Conservation (phyloP, 30 jellyfish, hydroid and myxozoan genomes). For the Clytia hemisphaerica region DNA sequence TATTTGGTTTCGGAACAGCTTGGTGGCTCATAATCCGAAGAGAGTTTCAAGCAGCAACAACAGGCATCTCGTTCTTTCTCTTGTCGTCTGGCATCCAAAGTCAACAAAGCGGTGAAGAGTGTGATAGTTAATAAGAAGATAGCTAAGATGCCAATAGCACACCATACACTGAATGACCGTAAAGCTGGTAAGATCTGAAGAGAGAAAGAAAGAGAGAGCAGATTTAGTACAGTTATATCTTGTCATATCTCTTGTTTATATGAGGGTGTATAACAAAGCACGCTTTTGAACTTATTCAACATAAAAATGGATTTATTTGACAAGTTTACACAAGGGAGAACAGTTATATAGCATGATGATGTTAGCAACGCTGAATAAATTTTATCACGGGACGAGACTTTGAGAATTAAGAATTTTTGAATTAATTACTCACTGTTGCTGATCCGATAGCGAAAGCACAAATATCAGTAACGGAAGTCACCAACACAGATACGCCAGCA, state of each 20-base stretch:
- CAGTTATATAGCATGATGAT: too few relatives aligned
- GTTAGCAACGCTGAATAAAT: too few relatives aligned
- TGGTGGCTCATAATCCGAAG: slow-evolving; percentile 41
- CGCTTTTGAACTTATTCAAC: too few relatives aligned
- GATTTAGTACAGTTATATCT: too few relatives aligned
- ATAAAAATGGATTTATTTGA: too few relatives aligned
- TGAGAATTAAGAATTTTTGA: too few relatives aligned
- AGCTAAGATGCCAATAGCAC: slow-evolving; percentile 72
- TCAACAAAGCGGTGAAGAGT: slow-evolving; percentile 50
- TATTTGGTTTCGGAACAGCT: slow-evolving; percentile 43
- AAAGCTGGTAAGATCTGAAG: slow-evolving; percentile 74
- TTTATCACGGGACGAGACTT: too few relatives aligned
- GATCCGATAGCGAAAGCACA: slow-evolving; percentile 83
- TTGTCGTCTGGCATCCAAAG: slow-evolving; percentile 58
- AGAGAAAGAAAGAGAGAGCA: too few relatives aligned
- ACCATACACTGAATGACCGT: slow-evolving; percentile 68
- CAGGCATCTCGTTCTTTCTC: slow-evolving; percentile 54
- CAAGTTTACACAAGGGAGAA: too few relatives aligned
- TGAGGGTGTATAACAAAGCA: too few relatives aligned
- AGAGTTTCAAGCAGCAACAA: slow-evolving; percentile 51
- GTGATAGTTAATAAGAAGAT: slow-evolving; percentile 67
- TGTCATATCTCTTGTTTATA: too few relatives aligned
- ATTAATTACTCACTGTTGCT: too few relatives aligned
- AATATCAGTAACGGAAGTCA: slow-evolving; percentile 78
- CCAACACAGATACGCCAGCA: slow-evolving; percentile 85